Evolutionary conservation across 2,888 invertebrate genomes (phyloP).

Genomic region (Monochamus alternatus): DNA sequence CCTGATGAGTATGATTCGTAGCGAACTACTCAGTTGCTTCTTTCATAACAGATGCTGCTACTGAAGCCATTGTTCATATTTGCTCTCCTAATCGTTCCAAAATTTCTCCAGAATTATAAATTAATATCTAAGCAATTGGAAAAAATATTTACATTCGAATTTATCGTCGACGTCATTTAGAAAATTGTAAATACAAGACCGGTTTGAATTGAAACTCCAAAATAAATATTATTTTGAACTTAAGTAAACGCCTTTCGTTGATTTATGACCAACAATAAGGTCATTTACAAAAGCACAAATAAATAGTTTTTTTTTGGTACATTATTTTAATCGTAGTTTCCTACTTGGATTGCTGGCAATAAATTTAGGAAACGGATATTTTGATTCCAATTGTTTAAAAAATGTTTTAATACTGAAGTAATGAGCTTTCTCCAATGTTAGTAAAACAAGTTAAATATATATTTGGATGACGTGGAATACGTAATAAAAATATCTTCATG

Average conservation of each 20-base stretch:
- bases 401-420: background rate
- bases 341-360: background rate
- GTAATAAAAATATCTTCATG: no score
- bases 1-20: no score
- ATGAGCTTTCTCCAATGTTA: background rate
- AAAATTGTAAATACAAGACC: background rate
- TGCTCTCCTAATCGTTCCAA: no score
- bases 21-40: no score
- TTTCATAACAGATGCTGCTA: no score
- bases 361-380: no score
- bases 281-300: background rate
- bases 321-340: background rate
- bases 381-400: background rate
- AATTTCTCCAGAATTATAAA: no score
- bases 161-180: background rate
- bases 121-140: no score
- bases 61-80: no score
- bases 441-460: background rate
- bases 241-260: no score
- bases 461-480: background rate
- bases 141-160: no score
- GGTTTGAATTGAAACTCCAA: background rate
- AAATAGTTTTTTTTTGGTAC: background rate
- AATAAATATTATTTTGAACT: background rate
- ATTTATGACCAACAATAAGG: background rate